Evolutionary conservation across 2,888 invertebrate genomes (phyloP).

Genomic region (Rhopalosiphum nymphaeae): DNA sequence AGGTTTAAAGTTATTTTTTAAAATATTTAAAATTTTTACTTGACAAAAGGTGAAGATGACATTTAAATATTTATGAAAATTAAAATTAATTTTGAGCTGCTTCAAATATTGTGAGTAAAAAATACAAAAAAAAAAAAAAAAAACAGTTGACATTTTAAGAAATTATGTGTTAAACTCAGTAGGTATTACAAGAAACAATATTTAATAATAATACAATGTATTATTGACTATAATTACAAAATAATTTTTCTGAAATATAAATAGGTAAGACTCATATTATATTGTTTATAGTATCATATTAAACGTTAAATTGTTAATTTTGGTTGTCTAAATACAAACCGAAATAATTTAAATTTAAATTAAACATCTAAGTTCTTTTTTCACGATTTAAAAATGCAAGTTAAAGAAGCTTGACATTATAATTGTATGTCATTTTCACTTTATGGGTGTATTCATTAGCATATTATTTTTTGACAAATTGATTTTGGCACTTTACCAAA

Average conservation of each 20-base stretch:
- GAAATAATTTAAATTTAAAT: background rate
- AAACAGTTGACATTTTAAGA: background rate
- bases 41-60: background rate
- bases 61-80: background rate
- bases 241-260: background rate
- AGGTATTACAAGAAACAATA: background rate
- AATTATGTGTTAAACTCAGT: background rate
- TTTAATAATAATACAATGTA: background rate
- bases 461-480: constrained; percentile 51
- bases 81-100: background rate
- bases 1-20: background rate
- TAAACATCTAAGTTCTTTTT: background rate
- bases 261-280: background rate
- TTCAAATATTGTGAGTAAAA: background rate
- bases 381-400: background rate
- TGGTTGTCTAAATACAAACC: background rate
- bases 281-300: background rate
- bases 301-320: background rate
- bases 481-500: constrained; percentile 46
- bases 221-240: background rate
- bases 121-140: background rate
- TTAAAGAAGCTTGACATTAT: constrained; percentile 8
- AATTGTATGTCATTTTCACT: constrained; percentile 36
- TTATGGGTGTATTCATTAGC: constrained; percentile 34
- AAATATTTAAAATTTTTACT: background rate